phyloP scores from a whole-genome alignment of 1,140 invertebrate genomes.

The Leptopilina boulardi region DNA sequence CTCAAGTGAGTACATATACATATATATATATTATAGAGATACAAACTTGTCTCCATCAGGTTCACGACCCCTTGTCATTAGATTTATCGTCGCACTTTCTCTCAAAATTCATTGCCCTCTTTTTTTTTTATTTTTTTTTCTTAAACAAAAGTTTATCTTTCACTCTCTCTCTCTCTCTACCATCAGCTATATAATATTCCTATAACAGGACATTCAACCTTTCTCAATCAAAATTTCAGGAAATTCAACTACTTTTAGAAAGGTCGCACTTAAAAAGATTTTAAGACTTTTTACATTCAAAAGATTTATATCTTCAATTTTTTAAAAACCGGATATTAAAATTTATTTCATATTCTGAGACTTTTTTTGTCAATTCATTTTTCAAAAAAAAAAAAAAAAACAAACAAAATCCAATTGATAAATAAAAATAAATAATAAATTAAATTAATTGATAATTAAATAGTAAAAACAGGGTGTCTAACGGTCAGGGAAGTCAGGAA shows the following conservation, averaged over 20 bases:
- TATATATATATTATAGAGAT: not conserved
- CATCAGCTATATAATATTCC: not conserved
- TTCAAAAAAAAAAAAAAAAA: no score
- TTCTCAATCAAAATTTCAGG: not conserved
- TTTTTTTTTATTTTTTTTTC: not conserved
- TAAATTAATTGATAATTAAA: no score
- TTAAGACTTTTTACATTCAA: no score
- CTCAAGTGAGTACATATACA: constrained; percentile 61
- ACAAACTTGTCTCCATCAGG: constrained; percentile 27
- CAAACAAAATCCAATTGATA: no score
- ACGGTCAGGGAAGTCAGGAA: no score
- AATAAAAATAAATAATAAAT: no score
- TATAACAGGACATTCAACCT: constrained; percentile 6
- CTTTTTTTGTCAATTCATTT: no score
- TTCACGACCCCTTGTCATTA: constrained; percentile 32
- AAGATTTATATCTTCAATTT: no score
- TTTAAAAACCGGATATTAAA: no score
- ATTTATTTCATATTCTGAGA: no score
- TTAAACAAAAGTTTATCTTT: not conserved
- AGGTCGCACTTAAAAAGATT: no score
- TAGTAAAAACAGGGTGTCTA: no score
- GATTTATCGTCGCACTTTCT: constrained; percentile 36
- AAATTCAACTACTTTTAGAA: constrained; percentile 27
- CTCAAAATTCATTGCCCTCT: constrained; percentile 13
- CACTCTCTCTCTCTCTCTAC: constrained; percentile 27